phyloP scores from a whole-genome alignment of 2,113 vertebrate genomes.

The Muntiacus muntjak region DNA sequence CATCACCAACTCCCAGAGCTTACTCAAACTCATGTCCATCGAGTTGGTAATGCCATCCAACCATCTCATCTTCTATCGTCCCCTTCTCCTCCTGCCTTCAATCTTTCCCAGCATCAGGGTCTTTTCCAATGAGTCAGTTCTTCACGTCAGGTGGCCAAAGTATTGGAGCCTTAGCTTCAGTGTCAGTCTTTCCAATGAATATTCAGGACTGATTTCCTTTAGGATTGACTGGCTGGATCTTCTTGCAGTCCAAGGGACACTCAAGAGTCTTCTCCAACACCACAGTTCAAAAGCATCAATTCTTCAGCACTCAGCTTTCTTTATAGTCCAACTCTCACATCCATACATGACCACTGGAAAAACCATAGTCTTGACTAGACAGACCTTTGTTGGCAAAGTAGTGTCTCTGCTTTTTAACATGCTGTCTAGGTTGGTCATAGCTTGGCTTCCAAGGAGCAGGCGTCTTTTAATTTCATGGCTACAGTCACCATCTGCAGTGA shows the following conservation, averaged over 20 bases:
- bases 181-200: neutral
- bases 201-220: neutral
- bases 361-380: neutral
- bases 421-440: neutral
- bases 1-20: neutral
- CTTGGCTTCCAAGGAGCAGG: neutral
- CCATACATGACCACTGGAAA: neutral
- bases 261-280: neutral
- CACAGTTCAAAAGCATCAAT: neutral
- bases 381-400: neutral
- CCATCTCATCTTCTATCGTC: neutral
- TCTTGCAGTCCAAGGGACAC: neutral
- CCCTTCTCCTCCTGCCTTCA: neutral
- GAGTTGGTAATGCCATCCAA: neutral
- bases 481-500: neutral
- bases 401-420: neutral
- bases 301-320: neutral
- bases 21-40: neutral
- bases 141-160: neutral
- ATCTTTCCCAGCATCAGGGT: neutral
- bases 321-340: neutral
- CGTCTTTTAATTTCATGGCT: neutral
- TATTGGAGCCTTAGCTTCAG: neutral
- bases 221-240: neutral
- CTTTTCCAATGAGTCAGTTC: neutral